Base-by-base conservation (phyloP, 2,888 invertebrate genomes). In the Cactoblastis cactorum region DNA sequence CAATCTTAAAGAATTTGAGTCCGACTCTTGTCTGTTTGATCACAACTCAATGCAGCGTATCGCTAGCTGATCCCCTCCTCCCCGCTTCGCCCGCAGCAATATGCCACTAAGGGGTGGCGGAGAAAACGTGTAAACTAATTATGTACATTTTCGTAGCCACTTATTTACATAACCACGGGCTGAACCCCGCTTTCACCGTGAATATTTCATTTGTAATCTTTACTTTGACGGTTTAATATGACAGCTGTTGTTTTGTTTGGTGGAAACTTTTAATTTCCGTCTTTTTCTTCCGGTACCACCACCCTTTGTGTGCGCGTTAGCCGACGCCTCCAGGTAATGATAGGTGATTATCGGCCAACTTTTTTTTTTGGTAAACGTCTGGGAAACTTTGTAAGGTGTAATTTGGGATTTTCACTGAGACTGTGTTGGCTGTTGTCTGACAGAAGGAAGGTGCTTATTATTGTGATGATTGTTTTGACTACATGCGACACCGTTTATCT, bases 61-160 rank as follows among this genome's bases (percentile, higher is more conserved):
- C 81, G 78, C 70, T 71, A 71, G 71, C 72, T 82, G 78, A 83
- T 83, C 83, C 80, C 71, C 75, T 79, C 73, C 69, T 53, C 61
- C 58, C 62, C 56, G 58, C 54, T 58, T 52, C 55, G 55, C 59
- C 56, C 57, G 58, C 53, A 65, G 74, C 83, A 83, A 83, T 83
- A 83, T 83, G 83, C 76, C 77, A 69, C 70, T 63, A 57, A 58
- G 67, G 71, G 76, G 71, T 61, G 75, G 76, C 60, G 65, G 77
- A 83, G 87, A 85, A 87, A 88, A 88, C 84, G 87, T 88, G 88
- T 88, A 88, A 89, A 89, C 88, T 88, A 88, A 89, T 88, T 88
- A 88, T 88, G 84, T 88, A 89, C 84, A 83, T 88, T 88, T 88
- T 87, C 86, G 88, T 88, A 82, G 85, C 82, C 82, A 87, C 84